Evolutionary conservation across 1,140 invertebrate genomes (phyloP), one percentile per base, ranked within the genome.

Genomic region (Penaeus chinensis): DNA sequence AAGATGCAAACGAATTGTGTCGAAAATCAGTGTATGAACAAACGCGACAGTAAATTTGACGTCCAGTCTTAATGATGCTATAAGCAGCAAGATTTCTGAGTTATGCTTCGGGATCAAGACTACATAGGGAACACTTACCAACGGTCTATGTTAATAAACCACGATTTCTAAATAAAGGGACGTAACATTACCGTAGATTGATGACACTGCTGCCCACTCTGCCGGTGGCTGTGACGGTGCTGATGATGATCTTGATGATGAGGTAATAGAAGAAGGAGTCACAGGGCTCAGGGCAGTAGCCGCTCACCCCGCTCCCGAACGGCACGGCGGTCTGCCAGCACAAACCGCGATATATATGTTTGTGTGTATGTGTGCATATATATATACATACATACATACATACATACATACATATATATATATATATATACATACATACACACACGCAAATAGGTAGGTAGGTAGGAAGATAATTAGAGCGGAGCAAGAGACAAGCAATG

Each of bases 201-300:
- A 90, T 60, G 16, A 90, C 65, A n/a, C 84, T 90, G 10, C 87
- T 81, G 37, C 89, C 89, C 2, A 87, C 87, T 76, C 89, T 88
- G 61, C 85, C 85, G 2, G 89, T 88, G 3, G 89, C 84, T 1
- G 84, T 77, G 42, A 90, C 62, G 4, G 87, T 87, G 76, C 89
- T 90, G 71, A 87, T 85, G 47, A 88, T 65, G 24, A 87, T 84
- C 20, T 89, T 87, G 65, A 85, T 82, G 86, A 88, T 69, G 54
- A 90, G 60, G 83, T 88, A 90, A 62, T 84, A 79, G 78, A 82
- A 79, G 82, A 88, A 88, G 19, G 78, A 83, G 62, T 90, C 85
- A 62, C 87, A 88, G 1, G 82, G 76, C 42, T 87, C 83, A 11
- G 84, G 80, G 22, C 87, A 90, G 69, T 84, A 87, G 20, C 89